Evolutionary conservation across 2,113 vertebrate genomes (phyloP).

Genomic region (Naja naja): DNA sequence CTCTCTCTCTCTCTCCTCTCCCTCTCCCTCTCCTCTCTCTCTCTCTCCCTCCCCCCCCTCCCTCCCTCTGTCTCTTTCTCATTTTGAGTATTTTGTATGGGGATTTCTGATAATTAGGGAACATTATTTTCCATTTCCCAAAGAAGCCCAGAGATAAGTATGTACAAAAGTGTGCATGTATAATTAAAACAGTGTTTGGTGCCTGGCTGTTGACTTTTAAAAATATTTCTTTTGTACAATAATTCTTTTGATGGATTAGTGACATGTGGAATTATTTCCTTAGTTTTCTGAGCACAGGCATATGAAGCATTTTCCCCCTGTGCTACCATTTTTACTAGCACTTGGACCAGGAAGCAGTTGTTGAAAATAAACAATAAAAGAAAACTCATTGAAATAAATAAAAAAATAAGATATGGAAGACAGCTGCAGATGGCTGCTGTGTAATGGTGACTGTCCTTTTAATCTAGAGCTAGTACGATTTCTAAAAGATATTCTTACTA

Average conservation of each 20-base stretch:
- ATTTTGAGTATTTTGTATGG: neutral
- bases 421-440: neutral
- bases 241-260: neutral
- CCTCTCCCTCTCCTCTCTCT: no score
- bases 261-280: neutral
- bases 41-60: no score
- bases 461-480: neutral
- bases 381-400: neutral
- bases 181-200: neutral
- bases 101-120: neutral
- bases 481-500: slow-evolving; percentile 11
- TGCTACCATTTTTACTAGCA: fast-evolving
- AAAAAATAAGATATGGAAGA: neutral
- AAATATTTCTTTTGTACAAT: neutral
- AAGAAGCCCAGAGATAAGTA: neutral
- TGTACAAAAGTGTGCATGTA: slow-evolving; percentile 13
- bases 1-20: no score
- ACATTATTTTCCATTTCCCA: slow-evolving; percentile 25
- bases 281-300: neutral
- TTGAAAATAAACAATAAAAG: slow-evolving; percentile 5
- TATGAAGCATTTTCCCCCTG: neutral
- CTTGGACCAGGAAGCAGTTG: slow-evolving; percentile 18
- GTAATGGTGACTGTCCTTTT: neutral
- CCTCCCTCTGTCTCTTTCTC: no score
- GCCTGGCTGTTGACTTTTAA: neutral